Conservation (phyloP, 1,140 invertebrate species). For the Trachymyrmex cornetzi region DNA sequence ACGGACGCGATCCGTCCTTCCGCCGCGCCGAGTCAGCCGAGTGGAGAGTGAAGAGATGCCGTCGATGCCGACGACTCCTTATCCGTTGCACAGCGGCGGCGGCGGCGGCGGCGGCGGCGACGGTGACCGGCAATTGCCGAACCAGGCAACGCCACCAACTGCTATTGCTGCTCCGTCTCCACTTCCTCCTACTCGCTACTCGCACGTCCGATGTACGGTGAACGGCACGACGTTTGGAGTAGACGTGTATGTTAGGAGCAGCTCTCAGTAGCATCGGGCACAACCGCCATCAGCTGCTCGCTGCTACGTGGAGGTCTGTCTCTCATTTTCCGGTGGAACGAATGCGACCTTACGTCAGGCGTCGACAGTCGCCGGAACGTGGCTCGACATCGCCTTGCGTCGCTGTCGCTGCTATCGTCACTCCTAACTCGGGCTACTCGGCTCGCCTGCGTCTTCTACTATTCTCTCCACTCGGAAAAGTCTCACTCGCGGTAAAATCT, state of each 20-base stretch:
- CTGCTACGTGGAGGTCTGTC: slow-evolving; percentile 73
- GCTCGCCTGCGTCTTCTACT: not conserved
- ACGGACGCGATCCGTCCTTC: not conserved
- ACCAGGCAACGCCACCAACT: not conserved
- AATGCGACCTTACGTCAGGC: slow-evolving; percentile 73
- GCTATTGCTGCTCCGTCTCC: not conserved
- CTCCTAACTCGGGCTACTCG: not conserved
- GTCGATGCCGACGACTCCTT: not conserved
- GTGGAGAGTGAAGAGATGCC: no score
- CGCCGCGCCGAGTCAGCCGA: not conserved
- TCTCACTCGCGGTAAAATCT: no score
- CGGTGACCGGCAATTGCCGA: not conserved
- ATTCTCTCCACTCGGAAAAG: not conserved
- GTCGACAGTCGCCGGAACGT: slow-evolving; percentile 73
- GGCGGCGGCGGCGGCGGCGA: no score
- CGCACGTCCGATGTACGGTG: slow-evolving; percentile 6
- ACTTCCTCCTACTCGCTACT: not conserved
- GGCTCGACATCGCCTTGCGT: slow-evolving; percentile 71
- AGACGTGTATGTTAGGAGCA: slow-evolving; percentile 48
- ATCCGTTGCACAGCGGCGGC: slow-evolving; percentile 9
- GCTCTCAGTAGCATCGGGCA: slow-evolving; percentile 59
- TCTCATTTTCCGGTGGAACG: slow-evolving; percentile 78
- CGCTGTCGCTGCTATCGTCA: not conserved
- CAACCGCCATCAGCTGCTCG: slow-evolving; percentile 80
- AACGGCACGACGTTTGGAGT: slow-evolving; percentile 29